These are phyloP conservation scores for Enteromius viviparus DNA, from an alignment of 2,797 vertebrate genomes.

Conservation along the genomic window DNA sequence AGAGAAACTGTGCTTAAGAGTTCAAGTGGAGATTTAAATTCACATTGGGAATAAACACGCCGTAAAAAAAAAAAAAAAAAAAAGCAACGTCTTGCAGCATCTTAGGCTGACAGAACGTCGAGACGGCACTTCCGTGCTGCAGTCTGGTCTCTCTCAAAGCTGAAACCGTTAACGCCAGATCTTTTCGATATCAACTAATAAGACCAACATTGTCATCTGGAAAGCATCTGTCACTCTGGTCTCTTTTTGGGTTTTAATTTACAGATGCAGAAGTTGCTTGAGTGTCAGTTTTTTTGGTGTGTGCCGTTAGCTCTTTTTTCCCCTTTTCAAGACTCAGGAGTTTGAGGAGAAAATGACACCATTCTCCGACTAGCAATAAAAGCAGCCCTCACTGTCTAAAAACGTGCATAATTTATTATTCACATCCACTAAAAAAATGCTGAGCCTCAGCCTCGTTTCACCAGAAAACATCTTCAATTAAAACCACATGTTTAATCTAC, in stretches of 20 bases:
- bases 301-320: slow-evolving; percentile 11
- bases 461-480: slow-evolving; percentile 81
- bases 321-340: slow-evolving; percentile 19
- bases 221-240: slow-evolving; percentile 44
- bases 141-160: slow-evolving; percentile 42
- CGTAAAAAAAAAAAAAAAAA: neutral
- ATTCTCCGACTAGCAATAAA: slow-evolving; percentile 64
- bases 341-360: slow-evolving; percentile 57
- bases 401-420: slow-evolving; percentile 72
- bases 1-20: slow-evolving; percentile 17
- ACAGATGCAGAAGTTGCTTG: slow-evolving; percentile 42
- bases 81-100: slow-evolving; percentile 33
- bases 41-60: slow-evolving; percentile 12
- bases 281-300: slow-evolving; percentile 1
- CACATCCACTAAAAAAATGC: slow-evolving; percentile 50
- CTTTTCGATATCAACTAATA: slow-evolving; percentile 54
- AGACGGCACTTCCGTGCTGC: slow-evolving; percentile 22
- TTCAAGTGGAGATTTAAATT: slow-evolving; percentile 18
- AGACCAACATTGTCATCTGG: slow-evolving; percentile 58
- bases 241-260: slow-evolving; percentile 28
- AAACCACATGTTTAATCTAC: slow-evolving; percentile 82
- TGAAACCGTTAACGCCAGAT: slow-evolving; percentile 43
- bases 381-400: slow-evolving; percentile 70
- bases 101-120: slow-evolving; percentile 14
- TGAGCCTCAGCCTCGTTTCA: slow-evolving; percentile 62